A percentile compares a stretch with the other conserved stretches of the same genome.
phyloP scores from a whole-genome alignment of 1,140 invertebrate species.

The Penaeus vannamei region DNA sequence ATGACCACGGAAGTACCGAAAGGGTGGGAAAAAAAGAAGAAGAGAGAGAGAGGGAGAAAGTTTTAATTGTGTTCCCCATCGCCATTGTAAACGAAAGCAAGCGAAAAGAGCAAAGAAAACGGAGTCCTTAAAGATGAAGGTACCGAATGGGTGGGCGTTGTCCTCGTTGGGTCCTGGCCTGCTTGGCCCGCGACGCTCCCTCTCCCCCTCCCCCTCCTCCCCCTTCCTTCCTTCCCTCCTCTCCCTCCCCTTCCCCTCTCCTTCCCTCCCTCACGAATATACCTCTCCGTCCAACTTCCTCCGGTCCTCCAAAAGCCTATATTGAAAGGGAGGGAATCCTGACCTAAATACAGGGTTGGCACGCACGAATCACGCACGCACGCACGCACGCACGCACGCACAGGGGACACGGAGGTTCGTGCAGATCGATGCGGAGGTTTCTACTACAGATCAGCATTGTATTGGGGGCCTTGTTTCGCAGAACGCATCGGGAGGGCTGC shows the following conservation, averaged over 20 bases:
- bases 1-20: neutral
- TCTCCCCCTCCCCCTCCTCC: neutral
- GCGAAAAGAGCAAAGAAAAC: too few relatives aligned
- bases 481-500: too few relatives aligned
- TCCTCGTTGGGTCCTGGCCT: neutral
- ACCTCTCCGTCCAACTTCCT: neutral
- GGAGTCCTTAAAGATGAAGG: conserved; percentile 13
- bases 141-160: neutral
- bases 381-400: too few relatives aligned
- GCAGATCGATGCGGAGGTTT: too few relatives aligned
- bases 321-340: too few relatives aligned
- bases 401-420: too few relatives aligned
- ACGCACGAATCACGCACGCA: too few relatives aligned
- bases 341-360: too few relatives aligned
- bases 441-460: too few relatives aligned
- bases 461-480: too few relatives aligned
- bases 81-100: too few relatives aligned
- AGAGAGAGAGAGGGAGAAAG: neutral
- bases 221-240: neutral
- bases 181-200: neutral
- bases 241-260: neutral
- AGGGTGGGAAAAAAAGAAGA: neutral
- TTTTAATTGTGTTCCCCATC: too few relatives aligned
- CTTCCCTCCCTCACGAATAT: neutral
- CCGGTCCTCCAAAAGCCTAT: neutral